Evolutionary conservation across 2,888 invertebrate species (phyloP).

Genomic region (Acanthopleura granulata): DNA sequence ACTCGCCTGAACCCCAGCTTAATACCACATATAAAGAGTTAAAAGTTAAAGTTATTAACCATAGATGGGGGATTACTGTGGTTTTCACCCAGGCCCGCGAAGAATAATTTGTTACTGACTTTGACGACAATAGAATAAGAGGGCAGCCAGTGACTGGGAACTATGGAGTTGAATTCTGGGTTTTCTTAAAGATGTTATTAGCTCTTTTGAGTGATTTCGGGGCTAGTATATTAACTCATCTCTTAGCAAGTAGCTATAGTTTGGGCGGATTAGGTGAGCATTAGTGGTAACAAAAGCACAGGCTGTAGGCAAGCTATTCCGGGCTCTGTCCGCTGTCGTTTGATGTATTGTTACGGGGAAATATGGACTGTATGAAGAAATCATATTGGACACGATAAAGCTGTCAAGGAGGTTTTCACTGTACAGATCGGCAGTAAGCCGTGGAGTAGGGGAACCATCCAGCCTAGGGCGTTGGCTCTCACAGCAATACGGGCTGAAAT

Average conservation of each 20-base stretch:
- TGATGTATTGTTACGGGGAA: slow-evolving; percentile 2
- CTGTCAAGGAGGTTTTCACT: too few species aligned
- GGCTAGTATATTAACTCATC: slow-evolving; percentile 3
- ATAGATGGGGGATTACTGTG: background rate
- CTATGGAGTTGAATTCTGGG: too few species aligned
- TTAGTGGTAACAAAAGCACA: background rate
- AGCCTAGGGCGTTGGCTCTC: too few species aligned
- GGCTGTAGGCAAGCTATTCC: background rate
- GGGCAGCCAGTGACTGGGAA: too few species aligned
- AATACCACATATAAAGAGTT: too few species aligned
- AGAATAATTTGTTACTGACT: background rate
- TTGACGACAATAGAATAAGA: background rate
- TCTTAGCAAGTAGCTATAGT: background rate
- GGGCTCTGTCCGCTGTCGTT: background rate
- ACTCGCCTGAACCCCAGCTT: too few species aligned
- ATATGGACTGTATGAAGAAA: too few species aligned
- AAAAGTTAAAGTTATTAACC: too few species aligned
- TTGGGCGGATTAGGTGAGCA: background rate
- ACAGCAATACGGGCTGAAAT: too few species aligned
- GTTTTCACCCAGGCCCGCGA: background rate
- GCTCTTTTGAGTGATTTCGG: background rate
- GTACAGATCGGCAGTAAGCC: too few species aligned
- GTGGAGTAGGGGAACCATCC: too few species aligned
- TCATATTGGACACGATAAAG: too few species aligned
- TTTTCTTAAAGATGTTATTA: background rate